Evolutionary conservation across 1,140 invertebrate species (phyloP), one percentile per base, ranked within the genome.

Genomic region (Drosophila ercepeae): DNA sequence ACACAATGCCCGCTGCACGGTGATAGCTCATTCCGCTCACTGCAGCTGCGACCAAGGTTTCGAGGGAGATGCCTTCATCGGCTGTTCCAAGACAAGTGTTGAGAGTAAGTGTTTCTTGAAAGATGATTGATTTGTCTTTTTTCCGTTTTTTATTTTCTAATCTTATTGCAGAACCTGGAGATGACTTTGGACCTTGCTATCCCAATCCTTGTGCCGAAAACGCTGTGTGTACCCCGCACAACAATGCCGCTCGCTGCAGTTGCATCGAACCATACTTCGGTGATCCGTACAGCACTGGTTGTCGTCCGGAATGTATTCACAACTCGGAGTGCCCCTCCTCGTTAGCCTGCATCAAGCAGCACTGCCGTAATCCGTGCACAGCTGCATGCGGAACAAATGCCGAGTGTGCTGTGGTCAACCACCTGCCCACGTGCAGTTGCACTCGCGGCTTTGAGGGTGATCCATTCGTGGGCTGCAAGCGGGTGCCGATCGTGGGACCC

Each of bases 181-280:
- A 90, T 71, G 88, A 74, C 14, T 68, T 82, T 32, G 93, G 96
- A 91, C 96, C 95, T 3, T 98, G 97, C 78, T 93, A 94, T 71
- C 94, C 95, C n/a, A 94, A 95, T 18, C 96, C 96, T 0, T 98
- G 97, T 89, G 96, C 95, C 13, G 95, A 95, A 76, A 97, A 97
- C 78, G 94, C 96, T 1, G 92, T 96, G 52, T 97, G 96, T 83
- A 93, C 93, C 1, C 92, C 94, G n/a, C 92, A 93, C 3, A 94
- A 95, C 79, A 94, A 94, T 11, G 92, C 93, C 21, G 94, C 95
- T 2, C 93, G 94, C 61, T 97, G 97, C 86, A 93, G 93, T 11
- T 97, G 97, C 86, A 96, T 97, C 79, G 95, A 96, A 63, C 96
- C 96, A 0, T 97, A 97, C 79, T 94, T 96, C 50, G 96, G 96